Base-by-base conservation (phyloP, 2,888 invertebrate species). In the Lamellibrachia satsuma region DNA sequence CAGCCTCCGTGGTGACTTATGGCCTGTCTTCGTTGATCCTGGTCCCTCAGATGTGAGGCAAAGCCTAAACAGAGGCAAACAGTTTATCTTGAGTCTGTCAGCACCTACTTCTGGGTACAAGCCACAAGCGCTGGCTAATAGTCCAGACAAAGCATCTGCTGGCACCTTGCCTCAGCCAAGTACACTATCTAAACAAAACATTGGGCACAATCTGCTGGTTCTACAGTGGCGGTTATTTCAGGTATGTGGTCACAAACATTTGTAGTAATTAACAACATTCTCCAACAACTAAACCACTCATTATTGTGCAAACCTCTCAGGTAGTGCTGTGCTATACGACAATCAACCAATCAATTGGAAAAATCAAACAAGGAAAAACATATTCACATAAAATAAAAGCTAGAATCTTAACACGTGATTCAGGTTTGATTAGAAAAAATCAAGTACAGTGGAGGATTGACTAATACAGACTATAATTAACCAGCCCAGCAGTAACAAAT, bases 41-140 rank as follows among this genome's bases (percentile, higher is more conserved):
- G n/a, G 75, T 15, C 1, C n/a, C 75, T 75, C 75, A 22, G 75
- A 75, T 75, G 75, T 75, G 11, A n/a, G 75, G 75, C 75, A 15
- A 75, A 75, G 75, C 75, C 75, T 39, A 75, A 75, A 15, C 75
- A 75, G 75, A 75, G 75, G 75, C 75, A 75, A 75, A 75, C 75
- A 75, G 75, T 75, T 75, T 75, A 75, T 75, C 75, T 75, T 75
- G 75, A 75, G 75, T 75, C 75, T 75, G 75, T 75, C 75, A 75
- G 75, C 75, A 75, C 75, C 22, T 75, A 7, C 75, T 75, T n/a
- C 75, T n/a, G 6, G 6, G 22, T 15, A 15, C 75, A 75, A 22
- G 75, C 75, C 75, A 75, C 75, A 75, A 75, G 75, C 75, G n/a
- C 75, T 22, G 75, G 6, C 75, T 75, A 75, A 75, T 75, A 75